These are phyloP conservation scores for Protaetia brevitarsis DNA, from an alignment of 1,140 invertebrate genomes.

Conservation along the genomic window DNA sequence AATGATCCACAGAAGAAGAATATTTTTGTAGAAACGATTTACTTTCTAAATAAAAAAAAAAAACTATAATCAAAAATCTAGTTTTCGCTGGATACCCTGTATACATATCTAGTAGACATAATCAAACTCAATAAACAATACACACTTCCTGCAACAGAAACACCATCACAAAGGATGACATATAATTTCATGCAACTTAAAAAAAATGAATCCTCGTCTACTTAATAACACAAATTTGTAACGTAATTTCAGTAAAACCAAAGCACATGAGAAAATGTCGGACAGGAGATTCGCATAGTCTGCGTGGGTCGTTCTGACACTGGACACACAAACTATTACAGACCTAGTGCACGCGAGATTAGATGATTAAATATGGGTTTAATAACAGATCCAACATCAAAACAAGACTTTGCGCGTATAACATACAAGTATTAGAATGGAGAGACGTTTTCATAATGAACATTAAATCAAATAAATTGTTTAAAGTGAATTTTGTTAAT, in stretches of 20 bases:
- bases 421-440: too few relatives aligned
- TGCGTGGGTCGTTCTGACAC: slow-evolving; percentile 33
- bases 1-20: too few relatives aligned
- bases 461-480: too few relatives aligned
- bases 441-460: too few relatives aligned
- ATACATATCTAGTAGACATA: background rate
- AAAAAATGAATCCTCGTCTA: slow-evolving; percentile 16
- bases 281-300: slow-evolving; percentile 40
- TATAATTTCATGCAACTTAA: slow-evolving; percentile 21
- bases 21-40: too few relatives aligned
- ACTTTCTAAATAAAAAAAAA: background rate
- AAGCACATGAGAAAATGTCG: slow-evolving; percentile 42
- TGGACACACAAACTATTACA: slow-evolving; percentile 23
- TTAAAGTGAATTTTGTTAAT: too few relatives aligned
- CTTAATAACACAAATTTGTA: slow-evolving; percentile 40
- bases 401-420: too few relatives aligned
- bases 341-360: slow-evolving; percentile 5
- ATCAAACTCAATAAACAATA: background rate
- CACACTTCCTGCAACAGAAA: background rate
- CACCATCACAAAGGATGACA: slow-evolving; percentile 2
- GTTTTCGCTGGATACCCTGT: too few relatives aligned
- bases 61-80: too few relatives aligned
- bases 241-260: slow-evolving; percentile 38
- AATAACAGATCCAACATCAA: background rate
- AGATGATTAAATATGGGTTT: slow-evolving; percentile 16